Conservation (phyloP, 2,888 invertebrate genomes). For the Eupsilia transversa region DNA sequence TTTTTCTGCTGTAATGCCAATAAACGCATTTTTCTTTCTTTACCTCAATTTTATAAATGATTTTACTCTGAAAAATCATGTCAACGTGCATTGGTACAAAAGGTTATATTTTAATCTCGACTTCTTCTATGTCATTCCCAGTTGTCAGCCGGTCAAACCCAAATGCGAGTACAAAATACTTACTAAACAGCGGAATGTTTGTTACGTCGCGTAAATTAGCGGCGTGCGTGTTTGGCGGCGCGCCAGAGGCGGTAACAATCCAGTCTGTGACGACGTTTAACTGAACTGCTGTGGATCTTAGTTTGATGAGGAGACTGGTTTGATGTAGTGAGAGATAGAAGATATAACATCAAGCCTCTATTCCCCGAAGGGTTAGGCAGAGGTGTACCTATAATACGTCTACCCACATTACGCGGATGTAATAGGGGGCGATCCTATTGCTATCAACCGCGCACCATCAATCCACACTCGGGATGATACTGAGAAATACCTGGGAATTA, state of each 20-base stretch:
- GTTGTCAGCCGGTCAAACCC: too few species aligned
- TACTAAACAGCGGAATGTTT: slow-evolving; percentile 47
- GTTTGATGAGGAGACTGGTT: slow-evolving; percentile 11
- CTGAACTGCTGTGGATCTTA: slow-evolving; percentile 1
- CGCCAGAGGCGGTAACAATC: slow-evolving; percentile 46
- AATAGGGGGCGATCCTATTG: too few species aligned
- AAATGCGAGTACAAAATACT: slow-evolving; percentile 26
- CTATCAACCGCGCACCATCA: too few species aligned
- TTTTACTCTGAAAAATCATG: too few species aligned
- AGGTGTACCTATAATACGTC: too few species aligned
- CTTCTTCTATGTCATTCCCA: neutral
- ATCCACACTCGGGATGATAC: too few species aligned
- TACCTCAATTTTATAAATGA: too few species aligned
- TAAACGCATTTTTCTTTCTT: too few species aligned
- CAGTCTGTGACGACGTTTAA: slow-evolving; percentile 16
- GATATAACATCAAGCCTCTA: neutral
- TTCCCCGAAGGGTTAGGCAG: neutral
- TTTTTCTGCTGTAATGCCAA: too few species aligned
- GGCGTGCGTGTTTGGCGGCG: slow-evolving; percentile 56
- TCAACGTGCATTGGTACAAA: too few species aligned
- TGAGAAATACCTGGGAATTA: too few species aligned
- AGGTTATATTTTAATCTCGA: neutral
- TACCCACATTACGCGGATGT: too few species aligned
- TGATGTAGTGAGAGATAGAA: neutral
- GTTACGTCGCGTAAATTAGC: slow-evolving; percentile 62